Evolutionary conservation across 2,888 invertebrate genomes (phyloP), one percentile per base, ranked within the genome.

Genomic region (Tubulanus polymorphus): DNA sequence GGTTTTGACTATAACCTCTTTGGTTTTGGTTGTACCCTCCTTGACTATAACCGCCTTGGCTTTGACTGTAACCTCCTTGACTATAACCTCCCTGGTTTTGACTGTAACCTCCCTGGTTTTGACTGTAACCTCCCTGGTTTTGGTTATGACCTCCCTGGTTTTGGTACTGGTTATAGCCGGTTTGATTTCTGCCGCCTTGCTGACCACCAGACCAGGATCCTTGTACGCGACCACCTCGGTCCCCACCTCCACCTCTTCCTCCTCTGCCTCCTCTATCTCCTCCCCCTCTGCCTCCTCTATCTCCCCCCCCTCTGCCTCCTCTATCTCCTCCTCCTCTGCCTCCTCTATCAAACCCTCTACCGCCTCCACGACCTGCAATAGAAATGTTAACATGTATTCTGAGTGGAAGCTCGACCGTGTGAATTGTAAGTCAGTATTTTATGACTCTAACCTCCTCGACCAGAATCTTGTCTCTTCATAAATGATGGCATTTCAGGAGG

Each of bases 401-500:
- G n/a, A 32, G 35, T 10, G 35, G 10, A 32, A 32, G 35, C 10
- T n/a, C 35, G n/a, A 12, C n/a, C 10, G n/a, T 32, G 35, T 32
- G 35, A 32, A 32, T 32, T 32, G 35, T 32, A n/a, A 32, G n/a
- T n/a, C 10, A 32, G n/a, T n/a, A 32, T 32, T 32, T 32, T 18
- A 18, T 37, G 18, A 27, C 35, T 26, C 57, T 28, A 32, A 52
- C 56, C n/a, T 20, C 48, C 54, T 32, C 48, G 61, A 28, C 62
- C 67, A 15, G 65, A 80, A 35, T 80, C 72, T 35, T 82, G 81
- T 37, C 84, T 69, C 70, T 91, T 90, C 71, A 88, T 87, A 91
- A 95, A 96, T 0, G 92, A 88, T 0, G 96, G 96, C 93, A 96
- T 95, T 81, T 96, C 96, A 0, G 94, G 94, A 0, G 94, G 93